phyloP scores from a whole-genome alignment of 2,888 invertebrate genomes.

The Vanessa cardui region DNA sequence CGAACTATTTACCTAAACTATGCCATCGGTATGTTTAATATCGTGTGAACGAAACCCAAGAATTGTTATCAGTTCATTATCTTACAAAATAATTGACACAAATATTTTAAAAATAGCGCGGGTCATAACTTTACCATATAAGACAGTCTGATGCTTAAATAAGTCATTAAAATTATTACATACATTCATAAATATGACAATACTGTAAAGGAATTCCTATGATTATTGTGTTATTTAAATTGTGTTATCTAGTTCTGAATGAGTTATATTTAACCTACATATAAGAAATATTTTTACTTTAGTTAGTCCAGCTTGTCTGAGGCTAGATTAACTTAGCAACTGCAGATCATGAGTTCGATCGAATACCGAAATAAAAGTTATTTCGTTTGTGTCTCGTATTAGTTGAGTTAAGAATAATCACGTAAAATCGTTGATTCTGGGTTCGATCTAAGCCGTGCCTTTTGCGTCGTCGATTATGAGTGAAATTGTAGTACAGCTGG shows the following conservation, averaged over 20 bases:
- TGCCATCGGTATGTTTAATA: neutral
- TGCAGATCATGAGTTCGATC: no score
- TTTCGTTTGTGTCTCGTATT: no score
- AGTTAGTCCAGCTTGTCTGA: no score
- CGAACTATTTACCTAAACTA: neutral
- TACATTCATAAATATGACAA: neutral
- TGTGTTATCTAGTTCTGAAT: neutral
- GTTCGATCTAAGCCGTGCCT: no score
- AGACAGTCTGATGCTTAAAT: conserved; percentile 10
- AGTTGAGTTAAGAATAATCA: no score
- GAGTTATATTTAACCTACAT: conserved; percentile 6
- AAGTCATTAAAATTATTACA: conserved; percentile 22
- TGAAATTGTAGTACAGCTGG: no score
- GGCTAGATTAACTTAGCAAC: no score
- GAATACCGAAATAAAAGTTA: no score
- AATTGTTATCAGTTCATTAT: conserved; percentile 1
- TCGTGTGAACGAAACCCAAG: conserved; percentile 15
- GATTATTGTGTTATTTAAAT: conserved; percentile 7
- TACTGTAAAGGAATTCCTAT: conserved; percentile 8
- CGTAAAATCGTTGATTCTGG: no score
- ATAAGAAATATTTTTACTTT: neutral
- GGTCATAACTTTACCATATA: neutral
- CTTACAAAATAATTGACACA: conserved; percentile 19
- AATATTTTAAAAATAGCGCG: conserved; percentile 15
- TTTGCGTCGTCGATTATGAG: no score